phyloP scores from a whole-genome alignment of 2,888 invertebrate species.

The Teinopalpus imperialis region DNA sequence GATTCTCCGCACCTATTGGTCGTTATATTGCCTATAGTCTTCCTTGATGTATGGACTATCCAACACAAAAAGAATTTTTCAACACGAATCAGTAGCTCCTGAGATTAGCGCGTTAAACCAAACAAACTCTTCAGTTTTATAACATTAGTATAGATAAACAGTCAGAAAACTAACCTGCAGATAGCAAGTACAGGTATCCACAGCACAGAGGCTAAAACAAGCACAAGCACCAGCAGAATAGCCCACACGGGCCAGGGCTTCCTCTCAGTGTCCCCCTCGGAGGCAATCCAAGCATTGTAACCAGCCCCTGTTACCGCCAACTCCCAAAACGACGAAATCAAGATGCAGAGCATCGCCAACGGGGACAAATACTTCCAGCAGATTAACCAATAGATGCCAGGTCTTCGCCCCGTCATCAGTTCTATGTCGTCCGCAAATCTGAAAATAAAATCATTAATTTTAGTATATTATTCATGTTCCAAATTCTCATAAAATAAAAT shows the following conservation, averaged over 20 bases:
- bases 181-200: slow-evolving; percentile 94
- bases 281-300: slow-evolving; percentile 92
- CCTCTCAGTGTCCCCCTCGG: slow-evolving; percentile 86
- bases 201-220: slow-evolving; percentile 90
- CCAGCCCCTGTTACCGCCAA: slow-evolving; percentile 90
- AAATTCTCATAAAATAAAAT: no score
- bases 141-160: no score
- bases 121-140: no score
- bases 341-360: slow-evolving; percentile 92
- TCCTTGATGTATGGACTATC: no score
- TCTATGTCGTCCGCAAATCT: slow-evolving; percentile 97
- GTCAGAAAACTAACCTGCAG: slow-evolving; percentile 86
- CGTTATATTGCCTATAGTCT: no score
- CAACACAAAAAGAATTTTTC: no score
- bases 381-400: slow-evolving; percentile 94
- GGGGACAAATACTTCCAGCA: slow-evolving; percentile 98
- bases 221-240: slow-evolving; percentile 85
- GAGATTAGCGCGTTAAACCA: no score
- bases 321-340: slow-evolving; percentile 91
- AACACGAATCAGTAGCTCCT: no score
- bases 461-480: no score
- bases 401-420: slow-evolving; percentile 95
- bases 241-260: slow-evolving; percentile 96
- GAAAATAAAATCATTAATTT: slow-evolving; percentile 31
- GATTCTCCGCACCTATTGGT: no score